These are phyloP conservation scores for Epicampocera succincta DNA, from an alignment of 2,888 invertebrate species.

Conservation along the genomic window DNA sequence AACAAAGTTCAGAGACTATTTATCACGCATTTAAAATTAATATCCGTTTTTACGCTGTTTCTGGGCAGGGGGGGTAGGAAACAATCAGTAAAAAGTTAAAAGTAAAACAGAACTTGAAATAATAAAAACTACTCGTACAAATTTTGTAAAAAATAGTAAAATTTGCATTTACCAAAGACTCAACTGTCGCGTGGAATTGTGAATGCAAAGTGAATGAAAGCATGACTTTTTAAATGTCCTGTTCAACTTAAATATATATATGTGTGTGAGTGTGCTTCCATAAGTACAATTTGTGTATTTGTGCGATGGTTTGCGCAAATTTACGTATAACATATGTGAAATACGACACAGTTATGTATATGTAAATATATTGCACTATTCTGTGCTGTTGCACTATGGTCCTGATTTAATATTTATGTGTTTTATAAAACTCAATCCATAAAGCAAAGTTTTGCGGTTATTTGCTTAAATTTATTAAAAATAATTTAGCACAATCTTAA, in stretches of 20 bases:
- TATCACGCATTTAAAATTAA: constrained; percentile 72
- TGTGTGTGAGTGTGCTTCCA: constrained; percentile 16
- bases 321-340: constrained; percentile 22
- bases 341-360: background rate
- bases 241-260: constrained; percentile 38
- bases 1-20: constrained; percentile 59
- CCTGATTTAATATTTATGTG: too few species aligned
- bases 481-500: too few species aligned
- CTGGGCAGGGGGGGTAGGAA: too few species aligned
- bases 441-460: too few species aligned
- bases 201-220: constrained; percentile 32
- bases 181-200: constrained; percentile 14
- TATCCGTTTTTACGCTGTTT: constrained; percentile 64
- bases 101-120: constrained; percentile 2
- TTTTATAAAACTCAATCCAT: too few species aligned
- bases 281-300: constrained; percentile 27
- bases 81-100: background rate
- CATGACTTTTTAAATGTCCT: constrained; percentile 57
- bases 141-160: constrained; percentile 19
- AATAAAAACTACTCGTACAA: constrained; percentile 6
- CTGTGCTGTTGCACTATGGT: background rate
- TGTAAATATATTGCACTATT: background rate
- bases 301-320: background rate
- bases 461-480: too few species aligned
- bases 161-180: constrained; percentile 32